Conservation (phyloP, 92 coral and sea anemone genomes). For the Montipora capitata region DNA sequence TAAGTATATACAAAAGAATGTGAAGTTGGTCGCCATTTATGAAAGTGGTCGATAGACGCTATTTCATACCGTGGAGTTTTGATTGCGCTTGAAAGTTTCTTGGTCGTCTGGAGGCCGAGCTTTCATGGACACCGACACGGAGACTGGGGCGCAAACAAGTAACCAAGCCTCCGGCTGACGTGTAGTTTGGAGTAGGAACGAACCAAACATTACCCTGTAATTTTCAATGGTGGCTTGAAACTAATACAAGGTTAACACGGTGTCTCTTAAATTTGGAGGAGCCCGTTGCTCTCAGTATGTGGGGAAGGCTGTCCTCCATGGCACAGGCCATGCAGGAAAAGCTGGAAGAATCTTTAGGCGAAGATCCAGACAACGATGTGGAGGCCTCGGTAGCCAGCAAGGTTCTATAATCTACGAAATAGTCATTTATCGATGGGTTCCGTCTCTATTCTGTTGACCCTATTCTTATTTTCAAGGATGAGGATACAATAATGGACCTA, state of each 20-base stretch:
- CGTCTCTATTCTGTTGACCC: no score
- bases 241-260: not conserved
- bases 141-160: constrained; percentile 13
- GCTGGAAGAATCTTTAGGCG: constrained; percentile 92
- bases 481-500: constrained; percentile 64
- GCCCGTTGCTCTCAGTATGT: constrained; percentile 77
- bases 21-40: no score
- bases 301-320: constrained; percentile 94
- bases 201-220: constrained; percentile 17
- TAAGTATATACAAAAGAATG: no score
- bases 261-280: not conserved
- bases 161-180: constrained; percentile 61
- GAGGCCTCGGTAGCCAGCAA: constrained; percentile 51
- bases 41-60: no score
- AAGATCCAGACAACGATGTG: constrained; percentile 72
- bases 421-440: not conserved
- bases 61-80: no score
- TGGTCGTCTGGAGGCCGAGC: no score
- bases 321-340: constrained; percentile 96
- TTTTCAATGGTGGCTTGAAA: constrained; percentile 39
- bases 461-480: constrained; percentile 23
- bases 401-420: constrained; percentile 24
- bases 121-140: not conserved
- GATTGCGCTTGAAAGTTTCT: no score
- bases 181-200: constrained; percentile 19